phyloP scores from a whole-genome alignment of 1,140 invertebrate genomes.

The Leptinotarsa defecta region DNA sequence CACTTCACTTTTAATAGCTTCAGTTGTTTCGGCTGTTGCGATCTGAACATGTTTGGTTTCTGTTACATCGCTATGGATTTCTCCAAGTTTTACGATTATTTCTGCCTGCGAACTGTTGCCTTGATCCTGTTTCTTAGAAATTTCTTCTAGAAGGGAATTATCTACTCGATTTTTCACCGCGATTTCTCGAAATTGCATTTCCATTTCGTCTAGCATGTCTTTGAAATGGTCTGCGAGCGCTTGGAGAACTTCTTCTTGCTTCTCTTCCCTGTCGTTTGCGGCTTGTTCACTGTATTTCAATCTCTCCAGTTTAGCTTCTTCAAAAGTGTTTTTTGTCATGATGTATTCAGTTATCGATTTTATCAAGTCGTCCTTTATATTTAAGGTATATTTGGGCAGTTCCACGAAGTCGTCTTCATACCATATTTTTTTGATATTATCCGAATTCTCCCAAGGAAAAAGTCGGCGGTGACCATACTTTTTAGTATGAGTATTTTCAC shows the following conservation, averaged over 20 bases:
- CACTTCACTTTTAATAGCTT: conserved; percentile 1
- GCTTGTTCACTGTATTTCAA: not conserved
- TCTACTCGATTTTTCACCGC: not conserved
- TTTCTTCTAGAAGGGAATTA: not conserved
- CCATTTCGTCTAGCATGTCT: not conserved
- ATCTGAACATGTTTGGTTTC: not conserved
- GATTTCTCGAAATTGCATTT: not conserved
- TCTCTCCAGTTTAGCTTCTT: conserved; percentile 6
- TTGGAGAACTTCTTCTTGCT: conserved; percentile 13
- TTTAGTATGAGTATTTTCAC: not conserved
- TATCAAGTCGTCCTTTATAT: conserved; percentile 2
- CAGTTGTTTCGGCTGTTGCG: not conserved
- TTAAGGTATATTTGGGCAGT: not conserved
- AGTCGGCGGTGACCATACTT: conserved; percentile 17
- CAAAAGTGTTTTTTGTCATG: conserved; percentile 18
- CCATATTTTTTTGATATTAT: conserved; percentile 10
- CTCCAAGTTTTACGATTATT: conserved; percentile 2
- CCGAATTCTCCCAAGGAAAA: conserved; percentile 11
- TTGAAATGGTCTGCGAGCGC: not conserved
- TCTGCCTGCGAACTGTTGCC: not conserved
- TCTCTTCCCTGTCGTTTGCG: not conserved
- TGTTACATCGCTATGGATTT: not conserved
- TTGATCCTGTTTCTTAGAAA: conserved; percentile 3
- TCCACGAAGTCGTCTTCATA: not conserved
- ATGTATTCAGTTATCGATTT: conserved; percentile 8